Conservation (phyloP, 2,888 invertebrate genomes). For the Hyposoter dolosus region DNA sequence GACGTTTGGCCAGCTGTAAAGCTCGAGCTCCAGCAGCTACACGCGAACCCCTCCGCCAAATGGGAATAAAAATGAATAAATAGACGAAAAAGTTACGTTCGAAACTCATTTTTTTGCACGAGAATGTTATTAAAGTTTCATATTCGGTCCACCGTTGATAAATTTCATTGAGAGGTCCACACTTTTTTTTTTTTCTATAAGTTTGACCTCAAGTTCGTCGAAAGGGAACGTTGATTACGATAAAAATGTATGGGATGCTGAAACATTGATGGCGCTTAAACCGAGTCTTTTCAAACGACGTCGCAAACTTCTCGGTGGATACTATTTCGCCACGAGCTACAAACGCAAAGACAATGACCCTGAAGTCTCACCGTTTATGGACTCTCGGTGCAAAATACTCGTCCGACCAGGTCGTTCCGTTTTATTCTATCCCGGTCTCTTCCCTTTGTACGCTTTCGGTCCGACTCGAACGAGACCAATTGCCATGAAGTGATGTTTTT, state of each 20-base stretch:
- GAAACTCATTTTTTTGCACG: not conserved
- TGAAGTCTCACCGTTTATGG: slow-evolving; percentile 71
- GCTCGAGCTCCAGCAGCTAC: slow-evolving; percentile 26
- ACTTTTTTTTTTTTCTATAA: not conserved
- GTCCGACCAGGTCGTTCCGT: slow-evolving; percentile 53
- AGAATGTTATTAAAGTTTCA: not conserved
- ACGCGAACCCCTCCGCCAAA: slow-evolving; percentile 11
- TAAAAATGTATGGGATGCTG: not conserved
- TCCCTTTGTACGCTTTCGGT: slow-evolving; percentile 20
- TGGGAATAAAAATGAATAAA: not conserved
- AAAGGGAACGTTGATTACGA: not conserved
- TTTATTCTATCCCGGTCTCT: slow-evolving; percentile 48
- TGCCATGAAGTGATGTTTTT: slow-evolving; percentile 2
- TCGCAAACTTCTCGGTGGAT: slow-evolving; percentile 1
- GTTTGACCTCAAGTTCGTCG: not conserved
- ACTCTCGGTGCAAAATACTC: slow-evolving; percentile 55
- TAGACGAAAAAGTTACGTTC: not conserved
- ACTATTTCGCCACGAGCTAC: slow-evolving; percentile 50
- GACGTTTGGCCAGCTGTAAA: slow-evolving; percentile 52
- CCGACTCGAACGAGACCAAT: slow-evolving; percentile 20
- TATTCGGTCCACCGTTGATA: not conserved
- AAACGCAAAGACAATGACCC: slow-evolving; percentile 72
- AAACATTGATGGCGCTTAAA: slow-evolving; percentile 8
- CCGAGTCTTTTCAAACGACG: not conserved
- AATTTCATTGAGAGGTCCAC: not conserved